phyloP scores from a whole-genome alignment of 2,113 vertebrate genomes.

The Spea bombifrons region DNA sequence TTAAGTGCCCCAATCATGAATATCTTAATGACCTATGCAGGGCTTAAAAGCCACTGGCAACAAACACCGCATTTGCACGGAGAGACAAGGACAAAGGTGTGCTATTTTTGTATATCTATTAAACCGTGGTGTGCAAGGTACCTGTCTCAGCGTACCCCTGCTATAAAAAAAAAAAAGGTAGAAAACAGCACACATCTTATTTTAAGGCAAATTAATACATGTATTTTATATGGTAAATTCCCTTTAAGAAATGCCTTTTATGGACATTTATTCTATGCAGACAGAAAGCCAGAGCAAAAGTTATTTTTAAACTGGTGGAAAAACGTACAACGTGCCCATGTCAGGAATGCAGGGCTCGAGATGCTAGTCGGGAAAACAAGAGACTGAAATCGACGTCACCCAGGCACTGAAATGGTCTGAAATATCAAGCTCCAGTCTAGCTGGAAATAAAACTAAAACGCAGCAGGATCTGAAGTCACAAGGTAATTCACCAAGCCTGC shows the following conservation, averaged over 20 bases:
- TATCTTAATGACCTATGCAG: too few species aligned
- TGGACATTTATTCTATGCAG: neutral
- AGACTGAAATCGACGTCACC: neutral
- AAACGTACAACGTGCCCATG: conserved; percentile 15
- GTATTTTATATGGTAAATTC: neutral
- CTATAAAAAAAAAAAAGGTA: neutral
- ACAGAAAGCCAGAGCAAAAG: neutral
- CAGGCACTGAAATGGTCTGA: neutral
- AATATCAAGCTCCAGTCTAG: too few species aligned
- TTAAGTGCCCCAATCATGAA: too few species aligned
- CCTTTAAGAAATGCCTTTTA: neutral
- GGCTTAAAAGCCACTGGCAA: too few species aligned
- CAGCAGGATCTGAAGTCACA: too few species aligned
- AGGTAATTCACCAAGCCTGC: too few species aligned
- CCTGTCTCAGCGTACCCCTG: too few species aligned
- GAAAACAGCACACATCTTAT: neutral
- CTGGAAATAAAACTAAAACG: too few species aligned
- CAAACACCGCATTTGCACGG: too few species aligned
- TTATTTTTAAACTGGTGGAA: conserved; percentile 21
- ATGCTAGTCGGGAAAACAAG: neutral
- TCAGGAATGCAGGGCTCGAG: conserved; percentile 15
- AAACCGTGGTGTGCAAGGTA: too few species aligned
- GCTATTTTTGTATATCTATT: too few species aligned
- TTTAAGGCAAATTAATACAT: neutral
- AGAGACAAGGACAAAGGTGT: too few species aligned